Conservation (phyloP, 2,113 vertebrate genomes). For the Mungos mungo region DNA sequence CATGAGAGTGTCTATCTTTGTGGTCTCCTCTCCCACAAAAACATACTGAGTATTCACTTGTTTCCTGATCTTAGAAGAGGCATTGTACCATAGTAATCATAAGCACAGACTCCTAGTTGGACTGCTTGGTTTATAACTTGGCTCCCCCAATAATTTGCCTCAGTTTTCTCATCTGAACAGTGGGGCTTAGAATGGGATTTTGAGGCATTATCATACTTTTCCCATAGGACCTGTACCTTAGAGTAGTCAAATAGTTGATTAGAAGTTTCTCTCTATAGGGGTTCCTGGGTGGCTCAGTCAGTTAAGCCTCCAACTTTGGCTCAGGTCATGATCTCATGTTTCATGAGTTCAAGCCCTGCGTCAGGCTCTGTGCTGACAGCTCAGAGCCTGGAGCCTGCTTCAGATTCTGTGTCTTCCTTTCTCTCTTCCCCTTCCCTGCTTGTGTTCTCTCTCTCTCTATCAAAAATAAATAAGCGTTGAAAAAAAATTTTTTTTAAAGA, state of each 20-base stretch:
- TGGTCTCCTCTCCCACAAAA: not conserved
- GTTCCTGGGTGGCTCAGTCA: too few species aligned
- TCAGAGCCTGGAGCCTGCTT: too few species aligned
- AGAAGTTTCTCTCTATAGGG: too few species aligned
- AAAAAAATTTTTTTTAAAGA: not conserved
- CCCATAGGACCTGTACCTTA: not conserved
- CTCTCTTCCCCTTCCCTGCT: too few species aligned
- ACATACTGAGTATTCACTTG: not conserved
- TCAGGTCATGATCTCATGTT: too few species aligned
- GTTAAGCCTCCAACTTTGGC: too few species aligned
- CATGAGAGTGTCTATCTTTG: not conserved
- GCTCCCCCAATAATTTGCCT: not conserved
- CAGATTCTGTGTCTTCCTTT: too few species aligned
- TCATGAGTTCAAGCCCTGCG: too few species aligned
- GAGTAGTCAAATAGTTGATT: not conserved
- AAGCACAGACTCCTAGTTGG: not conserved
- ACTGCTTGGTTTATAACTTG: not conserved
- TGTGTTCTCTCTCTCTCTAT: too few species aligned
- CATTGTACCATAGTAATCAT: not conserved
- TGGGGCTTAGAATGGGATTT: not conserved
- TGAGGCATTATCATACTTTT: not conserved
- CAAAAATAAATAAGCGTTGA: too few species aligned
- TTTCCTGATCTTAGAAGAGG: not conserved
- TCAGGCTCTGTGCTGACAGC: too few species aligned
- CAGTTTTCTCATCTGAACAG: not conserved